Evolutionary conservation across 92 coral and sea anemone species (phyloP).

Genomic region (Chrysogorgia sp.): DNA sequence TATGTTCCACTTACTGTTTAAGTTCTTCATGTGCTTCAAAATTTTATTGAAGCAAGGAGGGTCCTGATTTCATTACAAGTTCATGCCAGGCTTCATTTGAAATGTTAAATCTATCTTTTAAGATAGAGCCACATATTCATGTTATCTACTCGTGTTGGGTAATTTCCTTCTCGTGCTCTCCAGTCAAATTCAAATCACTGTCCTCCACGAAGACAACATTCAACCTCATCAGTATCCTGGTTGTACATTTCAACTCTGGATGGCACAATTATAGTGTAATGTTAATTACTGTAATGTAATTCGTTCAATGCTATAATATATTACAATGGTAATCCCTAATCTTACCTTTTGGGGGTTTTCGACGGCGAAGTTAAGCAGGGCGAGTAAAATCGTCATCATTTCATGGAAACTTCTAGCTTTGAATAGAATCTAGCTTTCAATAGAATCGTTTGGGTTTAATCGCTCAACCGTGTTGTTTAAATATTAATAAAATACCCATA

Average conservation of each 20-base stretch:
- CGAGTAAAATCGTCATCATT: too few species aligned
- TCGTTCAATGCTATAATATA: too few species aligned
- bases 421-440: too few species aligned
- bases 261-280: slow-evolving; percentile 54
- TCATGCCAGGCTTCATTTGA: slow-evolving; percentile 70
- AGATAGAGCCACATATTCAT: slow-evolving; percentile 59
- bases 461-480: too few species aligned
- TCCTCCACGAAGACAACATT: slow-evolving; percentile 42
- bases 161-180: slow-evolving; percentile 39
- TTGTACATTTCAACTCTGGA: slow-evolving; percentile 65
- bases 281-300: too few species aligned
- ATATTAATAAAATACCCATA: too few species aligned
- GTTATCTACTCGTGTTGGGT: slow-evolving; percentile 47
- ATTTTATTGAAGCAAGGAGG: slow-evolving; percentile 14
- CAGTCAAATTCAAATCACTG: slow-evolving; percentile 33
- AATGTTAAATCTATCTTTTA: slow-evolving; percentile 59
- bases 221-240: slow-evolving; percentile 29
- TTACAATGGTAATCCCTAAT: too few species aligned
- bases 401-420: too few species aligned
- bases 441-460: too few species aligned
- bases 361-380: too few species aligned
- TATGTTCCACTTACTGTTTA: slow-evolving; percentile 52
- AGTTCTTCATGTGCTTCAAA: slow-evolving; percentile 21
- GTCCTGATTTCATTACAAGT: slow-evolving; percentile 54
- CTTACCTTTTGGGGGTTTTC: too few species aligned